Percentiles rank a stretch among this genome's conserved stretches.
Conservation (phyloP, 2,113 vertebrate genomes). For the Sciurus niger region DNA sequence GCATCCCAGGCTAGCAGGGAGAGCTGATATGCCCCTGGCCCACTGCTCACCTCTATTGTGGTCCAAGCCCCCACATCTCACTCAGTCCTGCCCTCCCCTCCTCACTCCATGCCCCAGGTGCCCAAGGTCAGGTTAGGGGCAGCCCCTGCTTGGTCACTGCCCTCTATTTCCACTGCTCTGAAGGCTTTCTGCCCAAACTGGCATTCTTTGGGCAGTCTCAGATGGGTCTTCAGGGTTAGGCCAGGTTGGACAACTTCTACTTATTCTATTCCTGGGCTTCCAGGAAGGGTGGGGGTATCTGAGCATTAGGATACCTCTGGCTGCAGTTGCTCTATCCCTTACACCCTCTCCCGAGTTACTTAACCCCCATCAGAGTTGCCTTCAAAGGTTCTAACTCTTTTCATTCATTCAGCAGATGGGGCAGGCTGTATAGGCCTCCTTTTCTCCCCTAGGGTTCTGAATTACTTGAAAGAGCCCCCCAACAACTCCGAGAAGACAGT, state of each 20-base stretch:
- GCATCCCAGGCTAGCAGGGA: background rate
- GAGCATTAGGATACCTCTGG: background rate
- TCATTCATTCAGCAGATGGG: constrained; percentile 16
- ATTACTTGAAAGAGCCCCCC: background rate
- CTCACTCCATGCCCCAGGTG: background rate
- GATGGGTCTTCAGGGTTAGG: background rate
- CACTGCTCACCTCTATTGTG: background rate
- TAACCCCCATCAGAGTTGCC: background rate
- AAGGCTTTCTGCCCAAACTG: background rate
- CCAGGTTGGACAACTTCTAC: background rate
- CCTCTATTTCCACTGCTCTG: background rate
- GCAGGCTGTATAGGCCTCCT: background rate
- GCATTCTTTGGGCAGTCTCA: background rate
- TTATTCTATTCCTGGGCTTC: background rate
- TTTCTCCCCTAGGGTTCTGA: background rate
- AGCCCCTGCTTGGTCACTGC: background rate
- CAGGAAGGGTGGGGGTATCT: background rate
- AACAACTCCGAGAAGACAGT: background rate
- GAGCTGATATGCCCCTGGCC: background rate
- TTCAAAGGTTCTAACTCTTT: background rate
- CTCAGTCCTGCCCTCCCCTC: background rate
- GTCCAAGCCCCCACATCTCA: background rate
- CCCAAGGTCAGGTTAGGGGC: background rate
- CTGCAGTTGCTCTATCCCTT: background rate
- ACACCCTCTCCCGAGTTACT: background rate